Percentiles rank a stretch among this genome's conserved stretches.
These are phyloP conservation scores for Eulimnadia texana DNA, from an alignment of 1,140 invertebrate genomes.

Conservation along the genomic window DNA sequence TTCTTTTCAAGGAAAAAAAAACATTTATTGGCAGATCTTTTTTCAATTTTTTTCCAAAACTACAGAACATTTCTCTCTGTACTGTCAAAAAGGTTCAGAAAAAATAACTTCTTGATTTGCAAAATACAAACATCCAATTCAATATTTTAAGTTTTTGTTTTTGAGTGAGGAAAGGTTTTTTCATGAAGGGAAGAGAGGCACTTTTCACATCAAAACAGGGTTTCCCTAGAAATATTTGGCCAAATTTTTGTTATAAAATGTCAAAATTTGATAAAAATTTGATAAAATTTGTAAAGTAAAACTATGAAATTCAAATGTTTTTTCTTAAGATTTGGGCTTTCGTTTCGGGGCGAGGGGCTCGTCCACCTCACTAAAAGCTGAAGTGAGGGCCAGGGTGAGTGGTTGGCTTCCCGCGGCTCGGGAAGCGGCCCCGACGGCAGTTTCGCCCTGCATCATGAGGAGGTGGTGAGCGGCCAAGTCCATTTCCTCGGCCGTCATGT, in stretches of 20 bases:
- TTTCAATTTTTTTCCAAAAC: too few species aligned
- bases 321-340: neutral
- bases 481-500: conserved; percentile 92
- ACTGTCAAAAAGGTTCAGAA: too few species aligned
- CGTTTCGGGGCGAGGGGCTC: neutral
- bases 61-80: too few species aligned
- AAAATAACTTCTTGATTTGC: too few species aligned
- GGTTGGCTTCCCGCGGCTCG: conserved; percentile 2
- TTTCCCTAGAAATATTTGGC: too few species aligned
- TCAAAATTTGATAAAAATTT: neutral
- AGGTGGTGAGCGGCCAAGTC: conserved; percentile 65
- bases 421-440: neutral
- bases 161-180: too few species aligned
- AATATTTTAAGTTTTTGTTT: too few species aligned
- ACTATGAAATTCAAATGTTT: neutral
- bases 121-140: too few species aligned
- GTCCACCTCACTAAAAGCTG: conserved; percentile 6
- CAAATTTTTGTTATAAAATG: neutral
- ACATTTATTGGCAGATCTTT: neutral
- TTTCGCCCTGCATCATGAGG: conserved; percentile 30
- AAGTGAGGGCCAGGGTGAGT: neutral
- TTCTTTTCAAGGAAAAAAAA: too few species aligned
- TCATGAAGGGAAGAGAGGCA: too few species aligned
- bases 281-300: neutral
- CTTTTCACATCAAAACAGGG: too few species aligned